Evolutionary conservation across 37 sponge, comb jelly and placozoan genomes (phyloP).

Genomic region (Geodia barretti): DNA sequence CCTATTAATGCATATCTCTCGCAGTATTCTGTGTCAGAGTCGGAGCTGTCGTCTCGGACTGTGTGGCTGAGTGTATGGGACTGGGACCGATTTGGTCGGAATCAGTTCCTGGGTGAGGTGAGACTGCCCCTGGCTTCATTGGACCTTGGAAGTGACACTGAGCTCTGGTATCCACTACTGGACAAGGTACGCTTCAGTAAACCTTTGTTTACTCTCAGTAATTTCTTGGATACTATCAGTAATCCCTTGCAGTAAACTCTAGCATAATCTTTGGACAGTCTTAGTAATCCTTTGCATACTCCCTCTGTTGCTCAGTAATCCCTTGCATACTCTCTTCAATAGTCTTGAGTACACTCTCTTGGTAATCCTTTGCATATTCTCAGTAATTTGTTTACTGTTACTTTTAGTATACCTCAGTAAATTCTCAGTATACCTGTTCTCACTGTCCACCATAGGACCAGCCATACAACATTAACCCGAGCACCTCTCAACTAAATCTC

Average conservation of each 20-base stretch:
- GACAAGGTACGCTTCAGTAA: constrained; percentile 1
- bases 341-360: too few species aligned
- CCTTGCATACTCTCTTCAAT: too few species aligned
- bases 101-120: constrained; percentile 23
- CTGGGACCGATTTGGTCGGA: background rate
- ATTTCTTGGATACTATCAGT: too few species aligned
- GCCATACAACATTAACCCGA: background rate
- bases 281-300: too few species aligned
- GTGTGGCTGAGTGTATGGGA: constrained; percentile 68
- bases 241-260: too few species aligned
- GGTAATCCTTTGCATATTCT: too few species aligned
- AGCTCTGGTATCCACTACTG: background rate
- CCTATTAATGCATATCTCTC: background rate
- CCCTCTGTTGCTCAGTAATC: too few species aligned
- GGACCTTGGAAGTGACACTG: background rate
- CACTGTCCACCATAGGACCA: background rate
- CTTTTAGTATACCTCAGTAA: too few species aligned
- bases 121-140: constrained; percentile 7
- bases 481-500: background rate
- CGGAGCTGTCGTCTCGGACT: constrained; percentile 35
- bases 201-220: too few species aligned
- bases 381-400: too few species aligned
- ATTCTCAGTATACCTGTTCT: too few species aligned
- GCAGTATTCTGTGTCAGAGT: constrained; percentile 29
- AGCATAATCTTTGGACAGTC: too few species aligned